phyloP scores from a whole-genome alignment of 2,888 invertebrate genomes.

The Callinectes sapidus region DNA sequence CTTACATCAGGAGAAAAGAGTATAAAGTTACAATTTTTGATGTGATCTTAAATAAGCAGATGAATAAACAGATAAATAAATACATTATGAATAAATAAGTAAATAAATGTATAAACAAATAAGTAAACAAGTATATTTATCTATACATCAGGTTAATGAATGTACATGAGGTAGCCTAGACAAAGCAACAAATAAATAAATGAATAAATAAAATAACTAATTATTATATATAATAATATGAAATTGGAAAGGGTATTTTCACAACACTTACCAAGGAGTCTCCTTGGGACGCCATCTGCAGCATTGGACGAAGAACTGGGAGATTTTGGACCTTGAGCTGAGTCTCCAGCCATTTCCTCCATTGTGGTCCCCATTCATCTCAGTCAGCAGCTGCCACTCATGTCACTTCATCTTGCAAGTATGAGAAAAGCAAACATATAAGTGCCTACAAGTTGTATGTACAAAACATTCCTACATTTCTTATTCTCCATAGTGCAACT shows the following conservation, averaged over 20 bases:
- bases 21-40: too few relatives aligned
- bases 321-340: background rate
- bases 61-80: too few relatives aligned
- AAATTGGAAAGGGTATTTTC: background rate
- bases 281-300: background rate
- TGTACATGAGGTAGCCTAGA: too few relatives aligned
- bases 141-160: too few relatives aligned
- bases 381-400: background rate
- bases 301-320: background rate
- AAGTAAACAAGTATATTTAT: too few relatives aligned
- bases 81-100: too few relatives aligned
- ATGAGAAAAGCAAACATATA: background rate
- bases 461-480: background rate
- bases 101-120: too few relatives aligned
- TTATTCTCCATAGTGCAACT: background rate
- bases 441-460: background rate
- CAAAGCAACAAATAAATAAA: too few relatives aligned
- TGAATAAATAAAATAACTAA: too few relatives aligned
- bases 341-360: constrained; percentile 22
- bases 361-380: constrained; percentile 21
- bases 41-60: too few relatives aligned
- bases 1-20: too few relatives aligned
- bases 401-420: background rate
- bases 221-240: background rate
- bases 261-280: background rate